Evolutionary conservation across 1,140 invertebrate species (phyloP), one percentile per base, ranked within the genome.

Genomic region (Psilanteris sp.): DNA sequence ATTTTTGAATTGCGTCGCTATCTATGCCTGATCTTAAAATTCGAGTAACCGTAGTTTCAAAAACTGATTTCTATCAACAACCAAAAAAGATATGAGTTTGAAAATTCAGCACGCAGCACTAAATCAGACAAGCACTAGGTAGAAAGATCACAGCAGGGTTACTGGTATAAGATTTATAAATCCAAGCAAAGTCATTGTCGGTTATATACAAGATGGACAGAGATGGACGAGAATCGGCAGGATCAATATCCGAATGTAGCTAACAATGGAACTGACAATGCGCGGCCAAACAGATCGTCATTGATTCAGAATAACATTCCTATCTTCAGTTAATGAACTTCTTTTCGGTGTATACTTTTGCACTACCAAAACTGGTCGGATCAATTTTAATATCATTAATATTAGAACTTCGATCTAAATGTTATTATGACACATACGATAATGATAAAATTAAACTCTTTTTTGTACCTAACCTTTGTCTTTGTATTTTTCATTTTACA

Each of bases 221-320:
- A 67, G 71, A 74, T 20, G 57, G 61, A 67, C 55, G 62, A 50
- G 71, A 44, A 74, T 66, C 54, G 61, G 67, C 67, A 62, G 57
- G 48, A 36, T 61, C 61, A 46, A 61, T 62, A 67, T 74, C 55
- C 61, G 32, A 74, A 67, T 46, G 29, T 16, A 55, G 20, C 31
- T 46, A 62, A 67, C 71, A 74, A 74, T 74, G 71, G 61, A 67
- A 74, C 67, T 74, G 71, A 62, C 71, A 67, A 74, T 54, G 61
- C 61, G 62, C 59, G 43, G 73, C 59, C 66, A 54, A n/a, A 76
- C 70, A 59, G 59, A 76, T 70, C 73, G 64, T 59, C 64, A 68
- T 68, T 55, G 48, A 75, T 44, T 57, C 72, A 75, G 62, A 75
- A 75, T 62, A 57, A 50, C 48, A 75, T 75, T 75, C 61, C 61